These are phyloP conservation scores for Siniperca undulata DNA, from an alignment of 2,797 vertebrate species.

Conservation along the genomic window DNA sequence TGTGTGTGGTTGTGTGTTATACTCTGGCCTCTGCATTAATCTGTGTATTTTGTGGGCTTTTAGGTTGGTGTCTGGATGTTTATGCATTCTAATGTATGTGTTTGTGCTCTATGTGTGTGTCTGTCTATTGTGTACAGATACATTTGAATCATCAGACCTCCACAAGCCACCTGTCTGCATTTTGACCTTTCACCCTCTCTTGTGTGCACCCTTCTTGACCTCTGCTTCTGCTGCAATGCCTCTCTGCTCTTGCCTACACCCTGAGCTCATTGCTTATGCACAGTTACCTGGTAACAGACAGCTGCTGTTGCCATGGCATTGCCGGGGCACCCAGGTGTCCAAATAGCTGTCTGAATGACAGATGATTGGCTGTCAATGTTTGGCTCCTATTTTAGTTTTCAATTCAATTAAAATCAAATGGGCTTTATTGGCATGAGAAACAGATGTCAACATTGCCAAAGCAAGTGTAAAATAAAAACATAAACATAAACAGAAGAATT, in stretches of 20 bases:
- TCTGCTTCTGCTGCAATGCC: slow-evolving; percentile 48
- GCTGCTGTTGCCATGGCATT: slow-evolving; percentile 70
- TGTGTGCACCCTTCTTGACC: slow-evolving; percentile 50
- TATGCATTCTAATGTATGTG: background rate
- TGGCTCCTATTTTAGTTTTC: background rate
- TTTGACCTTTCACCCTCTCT: slow-evolving; percentile 51
- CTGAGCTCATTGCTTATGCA: slow-evolving; percentile 62
- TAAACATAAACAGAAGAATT: too few species aligned
- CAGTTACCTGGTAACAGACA: slow-evolving; percentile 72
- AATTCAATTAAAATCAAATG: too few species aligned
- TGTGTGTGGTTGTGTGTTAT: background rate
- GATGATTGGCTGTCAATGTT: slow-evolving; percentile 57
- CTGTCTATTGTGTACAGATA: background rate
- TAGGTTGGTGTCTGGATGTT: background rate
- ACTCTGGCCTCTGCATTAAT: background rate
- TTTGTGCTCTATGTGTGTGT: background rate
- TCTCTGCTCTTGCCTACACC: slow-evolving; percentile 27
- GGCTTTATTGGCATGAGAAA: too few species aligned
- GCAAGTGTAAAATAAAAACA: too few species aligned
- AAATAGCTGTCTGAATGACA: slow-evolving; percentile 60
- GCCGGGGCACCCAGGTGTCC: slow-evolving; percentile 58
- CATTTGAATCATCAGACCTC: slow-evolving; percentile 22
- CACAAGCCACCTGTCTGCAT: slow-evolving; percentile 50
- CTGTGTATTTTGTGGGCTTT: slow-evolving; percentile 11
- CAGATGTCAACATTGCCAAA: too few species aligned